phyloP scores from a whole-genome alignment of 2,113 vertebrate species.

The Cyanistes caeruleus region DNA sequence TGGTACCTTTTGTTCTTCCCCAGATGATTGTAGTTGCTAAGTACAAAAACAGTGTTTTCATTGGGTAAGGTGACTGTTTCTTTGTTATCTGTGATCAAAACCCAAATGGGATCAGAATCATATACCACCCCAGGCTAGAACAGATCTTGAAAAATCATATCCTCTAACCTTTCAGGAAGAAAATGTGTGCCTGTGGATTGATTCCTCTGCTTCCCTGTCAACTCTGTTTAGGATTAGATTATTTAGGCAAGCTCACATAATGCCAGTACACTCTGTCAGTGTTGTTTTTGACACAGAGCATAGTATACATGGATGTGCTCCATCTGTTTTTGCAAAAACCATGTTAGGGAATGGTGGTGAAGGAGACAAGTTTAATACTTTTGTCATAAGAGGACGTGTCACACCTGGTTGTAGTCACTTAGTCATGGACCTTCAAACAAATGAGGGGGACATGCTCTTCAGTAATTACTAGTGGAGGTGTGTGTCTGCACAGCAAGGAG shows the following conservation, averaged over 20 bases:
- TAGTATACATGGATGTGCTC: neutral
- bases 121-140: neutral
- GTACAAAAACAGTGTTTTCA: neutral
- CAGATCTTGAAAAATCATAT: neutral
- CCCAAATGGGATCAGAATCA: neutral
- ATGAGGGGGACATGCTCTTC: accelerated
- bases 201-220: neutral
- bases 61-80: neutral
- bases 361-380: neutral
- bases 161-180: neutral
- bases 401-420: neutral
- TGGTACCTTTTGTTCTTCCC: neutral
- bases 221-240: neutral
- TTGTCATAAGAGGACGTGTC: neutral
- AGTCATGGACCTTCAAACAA: neutral
- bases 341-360: neutral
- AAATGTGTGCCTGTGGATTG: neutral
- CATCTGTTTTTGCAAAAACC: neutral
- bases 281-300: neutral
- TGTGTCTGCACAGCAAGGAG: neutral
- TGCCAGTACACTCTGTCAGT: neutral
- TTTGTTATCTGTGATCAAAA: neutral
- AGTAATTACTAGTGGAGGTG: neutral
- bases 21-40: neutral
- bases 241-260: neutral